These are phyloP conservation scores for Verasper variegatus DNA, from an alignment of 2,113 vertebrate genomes.

Conservation along the genomic window DNA sequence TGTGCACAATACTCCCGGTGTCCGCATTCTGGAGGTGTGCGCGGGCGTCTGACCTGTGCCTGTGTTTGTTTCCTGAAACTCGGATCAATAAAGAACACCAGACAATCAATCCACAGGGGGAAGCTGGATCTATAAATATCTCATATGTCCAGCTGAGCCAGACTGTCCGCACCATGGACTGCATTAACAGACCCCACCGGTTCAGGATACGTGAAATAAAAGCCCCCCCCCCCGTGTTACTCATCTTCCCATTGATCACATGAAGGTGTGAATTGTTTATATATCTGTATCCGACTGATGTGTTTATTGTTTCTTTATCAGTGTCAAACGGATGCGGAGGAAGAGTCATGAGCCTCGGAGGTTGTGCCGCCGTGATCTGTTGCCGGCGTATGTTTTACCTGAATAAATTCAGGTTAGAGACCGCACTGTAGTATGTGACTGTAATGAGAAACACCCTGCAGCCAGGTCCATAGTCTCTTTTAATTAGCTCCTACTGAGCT, in stretches of 20 bases:
- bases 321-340: constrained; percentile 38
- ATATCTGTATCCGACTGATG: constrained; percentile 8
- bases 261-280: constrained; percentile 62
- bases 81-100: constrained; percentile 70
- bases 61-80: constrained; percentile 70
- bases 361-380: constrained; percentile 7
- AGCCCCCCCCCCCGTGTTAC: constrained; percentile 33
- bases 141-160: constrained; percentile 66
- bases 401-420: constrained; percentile 18
- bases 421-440: constrained; percentile 9
- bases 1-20: constrained; percentile 34
- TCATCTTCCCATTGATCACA: constrained; percentile 69
- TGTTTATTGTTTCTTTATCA: constrained; percentile 63
- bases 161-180: constrained; percentile 34
- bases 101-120: constrained; percentile 68
- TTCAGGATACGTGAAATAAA: constrained; percentile 34
- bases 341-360: constrained; percentile 18
- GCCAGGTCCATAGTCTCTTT: constrained; percentile 28
- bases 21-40: constrained; percentile 46
- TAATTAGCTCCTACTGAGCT: constrained; percentile 60
- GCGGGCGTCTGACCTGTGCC: constrained; percentile 53
- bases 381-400: constrained; percentile 23
- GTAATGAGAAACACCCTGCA: constrained; percentile 41
- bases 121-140: constrained; percentile 71
- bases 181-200: constrained; percentile 49